Percentiles rank a stretch among this genome's conserved stretches.
Conservation (phyloP, 2,888 invertebrate species). For the Drosophila niveifrons region DNA sequence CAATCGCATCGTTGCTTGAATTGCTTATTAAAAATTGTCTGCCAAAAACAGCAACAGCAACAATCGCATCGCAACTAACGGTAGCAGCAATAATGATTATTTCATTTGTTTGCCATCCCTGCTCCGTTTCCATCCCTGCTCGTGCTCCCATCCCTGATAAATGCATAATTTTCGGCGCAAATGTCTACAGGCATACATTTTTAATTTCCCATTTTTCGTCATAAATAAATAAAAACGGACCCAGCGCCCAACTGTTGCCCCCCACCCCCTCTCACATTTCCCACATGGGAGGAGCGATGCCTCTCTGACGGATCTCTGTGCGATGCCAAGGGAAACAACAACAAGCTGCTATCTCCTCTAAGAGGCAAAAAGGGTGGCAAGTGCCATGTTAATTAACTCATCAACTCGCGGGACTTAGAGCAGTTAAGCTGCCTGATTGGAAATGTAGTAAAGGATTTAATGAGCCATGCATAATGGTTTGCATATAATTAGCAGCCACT, state of each 20-base stretch:
- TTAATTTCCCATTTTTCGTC: constrained; percentile 71
- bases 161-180: constrained; percentile 34
- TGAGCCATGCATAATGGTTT: constrained; percentile 61
- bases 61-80: constrained; percentile 5
- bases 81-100: constrained; percentile 61
- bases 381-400: constrained; percentile 53
- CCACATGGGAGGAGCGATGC: neutral
- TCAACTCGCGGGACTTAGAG: constrained; percentile 50
- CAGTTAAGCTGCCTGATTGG: constrained; percentile 55
- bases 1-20: neutral
- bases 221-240: constrained; percentile 62
- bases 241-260: constrained; percentile 1
- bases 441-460: constrained; percentile 58
- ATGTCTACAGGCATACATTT: constrained; percentile 64
- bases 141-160: constrained; percentile 4
- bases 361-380: neutral
- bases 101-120: constrained; percentile 42
- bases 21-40: constrained; percentile 55
- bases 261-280: neutral
- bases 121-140: neutral
- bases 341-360: neutral
- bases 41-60: constrained; percentile 22
- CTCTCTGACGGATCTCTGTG: neutral
- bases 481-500: constrained; percentile 65
- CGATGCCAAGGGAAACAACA: neutral